phyloP scores from a whole-genome alignment of 2,797 vertebrate genomes.

The Gambusia yucatana region DNA sequence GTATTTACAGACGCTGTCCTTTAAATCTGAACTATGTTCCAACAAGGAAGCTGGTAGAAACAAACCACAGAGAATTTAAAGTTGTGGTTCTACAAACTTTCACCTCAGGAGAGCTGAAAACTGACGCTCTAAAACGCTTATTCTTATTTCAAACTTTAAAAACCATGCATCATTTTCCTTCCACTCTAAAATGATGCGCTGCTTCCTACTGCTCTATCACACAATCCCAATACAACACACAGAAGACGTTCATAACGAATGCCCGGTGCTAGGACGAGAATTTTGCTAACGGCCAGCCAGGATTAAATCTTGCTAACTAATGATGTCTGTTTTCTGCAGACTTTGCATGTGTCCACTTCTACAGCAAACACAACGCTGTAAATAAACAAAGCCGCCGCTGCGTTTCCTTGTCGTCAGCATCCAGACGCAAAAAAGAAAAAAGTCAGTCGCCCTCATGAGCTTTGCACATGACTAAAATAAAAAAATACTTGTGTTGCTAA shows the following conservation, averaged over 20 bases:
- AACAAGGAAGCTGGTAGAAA: not conserved
- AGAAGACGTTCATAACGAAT: conserved; percentile 32
- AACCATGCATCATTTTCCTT: not conserved
- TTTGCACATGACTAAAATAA: conserved; percentile 1
- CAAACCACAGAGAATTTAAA: not conserved
- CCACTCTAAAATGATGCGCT: not conserved
- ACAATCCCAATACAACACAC: not conserved
- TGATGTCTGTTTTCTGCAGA: conserved; percentile 60
- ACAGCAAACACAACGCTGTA: conserved; percentile 21
- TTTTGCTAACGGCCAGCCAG: conserved; percentile 43
- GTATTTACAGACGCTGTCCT: not conserved
- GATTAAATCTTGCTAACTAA: conserved; percentile 54
- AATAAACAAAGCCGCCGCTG: conserved; percentile 6
- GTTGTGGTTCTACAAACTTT: not conserved
- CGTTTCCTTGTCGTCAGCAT: conserved; percentile 16
- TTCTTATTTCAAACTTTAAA: not conserved
- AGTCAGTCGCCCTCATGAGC: conserved; percentile 14
- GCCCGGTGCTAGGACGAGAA: conserved; percentile 31
- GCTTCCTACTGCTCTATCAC: not conserved
- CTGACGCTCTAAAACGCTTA: not conserved
- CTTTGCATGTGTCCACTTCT: conserved; percentile 42
- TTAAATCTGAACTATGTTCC: not conserved
- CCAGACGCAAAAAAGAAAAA: conserved; percentile 14
- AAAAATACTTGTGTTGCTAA: conserved; percentile 4
- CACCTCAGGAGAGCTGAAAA: not conserved